Evolutionary conservation across 2,113 vertebrate species (phyloP).

Genomic region (Microtus ochrogaster): DNA sequence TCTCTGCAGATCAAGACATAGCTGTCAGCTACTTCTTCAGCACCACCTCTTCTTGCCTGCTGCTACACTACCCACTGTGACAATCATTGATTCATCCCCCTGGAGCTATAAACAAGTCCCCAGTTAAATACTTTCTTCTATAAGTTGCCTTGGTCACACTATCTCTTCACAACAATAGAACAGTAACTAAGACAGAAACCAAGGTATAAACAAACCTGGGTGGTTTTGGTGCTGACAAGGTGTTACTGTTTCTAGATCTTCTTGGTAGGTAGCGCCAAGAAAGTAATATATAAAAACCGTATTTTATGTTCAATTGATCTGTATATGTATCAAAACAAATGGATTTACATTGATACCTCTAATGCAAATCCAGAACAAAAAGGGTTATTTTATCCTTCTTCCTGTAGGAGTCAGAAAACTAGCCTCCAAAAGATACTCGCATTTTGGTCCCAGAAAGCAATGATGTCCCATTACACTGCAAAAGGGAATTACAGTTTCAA

Average conservation of each 20-base stretch:
- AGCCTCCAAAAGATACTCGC: not conserved
- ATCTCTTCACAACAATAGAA: not conserved
- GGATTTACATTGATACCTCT: not conserved
- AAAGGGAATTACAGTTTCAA: not conserved
- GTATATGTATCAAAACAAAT: not conserved
- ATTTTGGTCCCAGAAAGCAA: not conserved
- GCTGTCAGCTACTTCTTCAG: not conserved
- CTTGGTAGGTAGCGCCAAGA: not conserved
- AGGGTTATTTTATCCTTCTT: conserved; percentile 28
- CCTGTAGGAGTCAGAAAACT: not conserved
- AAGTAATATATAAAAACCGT: not conserved
- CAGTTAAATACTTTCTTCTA: not conserved
- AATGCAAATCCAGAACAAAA: not conserved
- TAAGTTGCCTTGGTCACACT: not conserved
- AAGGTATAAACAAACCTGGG: not conserved
- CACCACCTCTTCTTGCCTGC: not conserved
- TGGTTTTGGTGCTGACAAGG: not conserved
- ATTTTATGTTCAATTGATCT: not conserved
- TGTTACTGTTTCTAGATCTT: not conserved
- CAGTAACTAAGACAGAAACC: not conserved
- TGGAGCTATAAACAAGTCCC: not conserved
- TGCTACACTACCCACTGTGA: not conserved
- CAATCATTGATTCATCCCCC: not conserved
- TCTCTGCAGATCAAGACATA: not conserved
- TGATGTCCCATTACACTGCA: not conserved